Evolutionary conservation across 2,797 vertebrate genomes (phyloP).

Genomic region (Rhynchotus rufescens): DNA sequence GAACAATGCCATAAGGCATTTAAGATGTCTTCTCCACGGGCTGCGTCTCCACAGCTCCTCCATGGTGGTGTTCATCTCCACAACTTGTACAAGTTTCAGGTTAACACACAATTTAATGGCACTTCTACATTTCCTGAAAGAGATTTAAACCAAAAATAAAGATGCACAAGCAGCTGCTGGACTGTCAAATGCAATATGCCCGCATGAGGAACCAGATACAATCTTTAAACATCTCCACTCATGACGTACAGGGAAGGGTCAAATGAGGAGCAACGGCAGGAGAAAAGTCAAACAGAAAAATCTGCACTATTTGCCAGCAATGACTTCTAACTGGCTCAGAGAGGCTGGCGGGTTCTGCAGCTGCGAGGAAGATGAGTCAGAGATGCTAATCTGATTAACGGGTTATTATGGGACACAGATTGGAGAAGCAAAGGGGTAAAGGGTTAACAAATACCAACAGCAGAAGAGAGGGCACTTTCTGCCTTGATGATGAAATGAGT

Average conservation of each 20-base stretch:
- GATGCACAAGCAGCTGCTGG: not conserved
- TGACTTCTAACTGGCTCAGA: not conserved
- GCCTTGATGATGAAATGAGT: constrained; percentile 36
- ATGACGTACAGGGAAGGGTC: constrained; percentile 10
- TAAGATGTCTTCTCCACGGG: not conserved
- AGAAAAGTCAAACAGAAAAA: not conserved
- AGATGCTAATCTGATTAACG: constrained; percentile 15
- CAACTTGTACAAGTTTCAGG: not conserved
- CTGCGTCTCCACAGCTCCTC: not conserved
- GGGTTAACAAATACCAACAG: constrained; percentile 40
- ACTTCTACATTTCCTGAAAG: not conserved
- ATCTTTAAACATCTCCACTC: not conserved
- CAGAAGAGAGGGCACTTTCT: not conserved
- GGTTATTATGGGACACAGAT: not conserved
- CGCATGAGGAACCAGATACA: not conserved
- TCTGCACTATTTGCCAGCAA: not conserved
- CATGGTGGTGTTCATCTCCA: not conserved
- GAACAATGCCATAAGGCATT: not conserved
- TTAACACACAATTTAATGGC: not conserved
- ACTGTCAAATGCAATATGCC: not conserved
- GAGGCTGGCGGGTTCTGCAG: not conserved
- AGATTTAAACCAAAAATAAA: not conserved
- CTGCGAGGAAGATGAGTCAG: not conserved
- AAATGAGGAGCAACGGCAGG: not conserved
- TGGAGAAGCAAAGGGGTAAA: not conserved